These are phyloP conservation scores for Thunnus albacares DNA, from an alignment of 2,797 vertebrate genomes.

Conservation along the genomic window DNA sequence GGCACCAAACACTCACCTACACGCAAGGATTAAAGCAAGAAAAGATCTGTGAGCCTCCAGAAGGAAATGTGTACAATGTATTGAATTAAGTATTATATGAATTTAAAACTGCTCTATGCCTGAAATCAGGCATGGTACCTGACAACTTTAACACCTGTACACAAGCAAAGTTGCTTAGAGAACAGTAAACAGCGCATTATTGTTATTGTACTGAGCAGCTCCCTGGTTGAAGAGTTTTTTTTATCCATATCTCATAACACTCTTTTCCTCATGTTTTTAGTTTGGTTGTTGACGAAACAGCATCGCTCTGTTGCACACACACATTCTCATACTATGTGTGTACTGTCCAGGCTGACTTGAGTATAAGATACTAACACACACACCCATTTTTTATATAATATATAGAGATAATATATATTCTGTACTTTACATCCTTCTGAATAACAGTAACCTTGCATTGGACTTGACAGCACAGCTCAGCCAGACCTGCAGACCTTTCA, in stretches of 20 bases:
- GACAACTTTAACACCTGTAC: no score
- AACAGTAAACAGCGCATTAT: no score
- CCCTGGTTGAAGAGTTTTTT: background rate
- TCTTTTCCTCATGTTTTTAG: no score
- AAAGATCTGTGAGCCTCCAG: no score
- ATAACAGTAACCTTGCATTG: slow-evolving; percentile 1
- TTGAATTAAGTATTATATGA: no score
- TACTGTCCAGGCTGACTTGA: background rate
- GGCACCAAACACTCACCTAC: background rate
- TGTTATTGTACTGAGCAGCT: no score
- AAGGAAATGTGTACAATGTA: no score
- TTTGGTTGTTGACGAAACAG: no score
- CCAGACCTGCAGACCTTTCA: slow-evolving; percentile 22
- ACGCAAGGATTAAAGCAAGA: no score
- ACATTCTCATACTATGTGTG: background rate
- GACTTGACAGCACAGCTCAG: slow-evolving; percentile 4
- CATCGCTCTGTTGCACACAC: no score
- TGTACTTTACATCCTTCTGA: background rate
- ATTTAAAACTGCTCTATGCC: no score
- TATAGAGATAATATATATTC: background rate
- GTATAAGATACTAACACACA: background rate
- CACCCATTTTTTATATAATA: background rate
- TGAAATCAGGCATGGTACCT: no score
- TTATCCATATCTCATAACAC: background rate
- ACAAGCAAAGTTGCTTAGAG: background rate